Evolutionary conservation across 1,140 invertebrate genomes (phyloP).

Genomic region (Triops cancriformis): DNA sequence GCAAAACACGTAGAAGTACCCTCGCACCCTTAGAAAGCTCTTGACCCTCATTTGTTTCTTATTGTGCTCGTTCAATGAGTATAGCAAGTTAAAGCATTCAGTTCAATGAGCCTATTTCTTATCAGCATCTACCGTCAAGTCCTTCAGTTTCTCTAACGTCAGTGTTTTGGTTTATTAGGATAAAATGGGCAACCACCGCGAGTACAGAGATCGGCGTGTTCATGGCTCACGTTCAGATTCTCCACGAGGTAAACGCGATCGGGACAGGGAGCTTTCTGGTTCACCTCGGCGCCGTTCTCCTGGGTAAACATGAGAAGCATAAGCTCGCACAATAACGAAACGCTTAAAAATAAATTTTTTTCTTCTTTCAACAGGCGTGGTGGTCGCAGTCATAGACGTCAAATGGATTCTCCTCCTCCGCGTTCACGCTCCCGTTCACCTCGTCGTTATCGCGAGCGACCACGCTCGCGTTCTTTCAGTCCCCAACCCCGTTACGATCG

Average conservation of each 20-base stretch:
- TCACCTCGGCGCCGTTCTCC: constrained; percentile 31
- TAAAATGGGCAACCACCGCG: not conserved
- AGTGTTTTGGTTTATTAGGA: not conserved
- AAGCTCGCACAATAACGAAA: too few relatives aligned
- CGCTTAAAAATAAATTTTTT: too few relatives aligned
- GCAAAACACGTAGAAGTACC: too few relatives aligned
- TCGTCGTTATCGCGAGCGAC: constrained; percentile 7
- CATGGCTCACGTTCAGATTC: constrained; percentile 1
- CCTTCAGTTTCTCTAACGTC: too few relatives aligned
- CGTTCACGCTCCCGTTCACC: constrained; percentile 16
- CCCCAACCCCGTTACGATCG: not conserved
- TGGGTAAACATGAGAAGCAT: constrained; percentile 21
- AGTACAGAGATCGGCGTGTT: not conserved
- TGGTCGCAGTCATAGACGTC: not conserved
- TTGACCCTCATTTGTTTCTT: too few relatives aligned
- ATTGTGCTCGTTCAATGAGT: too few relatives aligned
- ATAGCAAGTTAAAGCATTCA: too few relatives aligned
- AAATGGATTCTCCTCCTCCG: not conserved
- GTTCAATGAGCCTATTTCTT: too few relatives aligned
- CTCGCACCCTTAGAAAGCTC: too few relatives aligned
- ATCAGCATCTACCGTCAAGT: too few relatives aligned
- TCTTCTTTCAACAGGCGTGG: constrained; percentile 29
- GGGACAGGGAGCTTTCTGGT: constrained; percentile 21
- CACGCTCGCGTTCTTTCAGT: constrained; percentile 19
- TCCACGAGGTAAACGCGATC: not conserved